Conservation (phyloP, 2,888 invertebrate genomes). For the Lasioglossum oenotherae region DNA sequence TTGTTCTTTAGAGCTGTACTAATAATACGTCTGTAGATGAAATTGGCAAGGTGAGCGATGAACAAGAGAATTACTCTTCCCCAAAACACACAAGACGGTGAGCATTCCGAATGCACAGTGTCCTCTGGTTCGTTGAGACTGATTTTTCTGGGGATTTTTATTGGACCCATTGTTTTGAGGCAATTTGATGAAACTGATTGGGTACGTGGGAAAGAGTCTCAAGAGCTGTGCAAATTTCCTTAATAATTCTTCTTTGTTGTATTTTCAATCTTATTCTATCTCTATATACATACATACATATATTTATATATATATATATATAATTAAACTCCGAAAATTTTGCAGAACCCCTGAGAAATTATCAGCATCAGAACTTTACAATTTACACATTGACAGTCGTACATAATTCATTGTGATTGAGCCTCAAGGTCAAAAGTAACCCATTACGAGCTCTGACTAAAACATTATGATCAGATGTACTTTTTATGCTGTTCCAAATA, state of each 20-base stretch:
- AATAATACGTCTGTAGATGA: slow-evolving; percentile 35
- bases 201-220: neutral
- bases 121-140: slow-evolving; percentile 52
- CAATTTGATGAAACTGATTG: neutral
- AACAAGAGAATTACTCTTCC: slow-evolving; percentile 58
- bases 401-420: neutral
- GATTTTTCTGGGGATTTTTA: neutral
- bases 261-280: neutral
- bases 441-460: neutral
- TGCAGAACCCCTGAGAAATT: neutral
- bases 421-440: neutral
- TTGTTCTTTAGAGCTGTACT: neutral
- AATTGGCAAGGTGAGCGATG: slow-evolving; percentile 55
- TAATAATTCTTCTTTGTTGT: neutral
- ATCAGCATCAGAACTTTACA: neutral
- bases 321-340: too few species aligned
- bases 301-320: too few species aligned
- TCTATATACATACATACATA: too few species aligned
- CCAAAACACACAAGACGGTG: slow-evolving; percentile 58
- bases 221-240: neutral
- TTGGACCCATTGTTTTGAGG: too few species aligned
- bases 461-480: neutral
- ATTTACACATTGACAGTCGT: neutral
- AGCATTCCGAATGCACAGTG: slow-evolving; percentile 64
- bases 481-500: neutral